A percentile compares a stretch with the other conserved stretches of the same genome.
Conservation (phyloP, 2,797 vertebrate genomes). For the Emydoidea blandingii region DNA sequence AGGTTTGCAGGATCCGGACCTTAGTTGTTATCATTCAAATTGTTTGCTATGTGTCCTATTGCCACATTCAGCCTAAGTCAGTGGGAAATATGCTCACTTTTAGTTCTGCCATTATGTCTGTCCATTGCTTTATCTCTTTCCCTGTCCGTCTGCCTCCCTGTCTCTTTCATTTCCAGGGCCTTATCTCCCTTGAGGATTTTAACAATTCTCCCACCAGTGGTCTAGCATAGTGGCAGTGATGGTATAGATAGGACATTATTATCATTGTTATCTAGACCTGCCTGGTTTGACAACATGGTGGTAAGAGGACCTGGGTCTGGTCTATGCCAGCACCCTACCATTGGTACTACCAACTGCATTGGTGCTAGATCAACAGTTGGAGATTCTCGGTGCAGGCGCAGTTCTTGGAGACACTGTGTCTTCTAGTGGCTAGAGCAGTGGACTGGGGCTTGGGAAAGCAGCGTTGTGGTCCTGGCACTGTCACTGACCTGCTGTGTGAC, state of each 20-base stretch:
- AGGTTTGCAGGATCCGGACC: background rate
- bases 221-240: background rate
- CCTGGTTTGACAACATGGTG: background rate
- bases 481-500: background rate
- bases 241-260: background rate
- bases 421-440: rapidly evolving
- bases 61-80: background rate
- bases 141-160: no score
- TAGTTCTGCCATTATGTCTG: no score
- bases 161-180: background rate
- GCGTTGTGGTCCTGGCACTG: background rate
- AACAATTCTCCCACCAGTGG: background rate
- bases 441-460: background rate
- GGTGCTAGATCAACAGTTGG: background rate
- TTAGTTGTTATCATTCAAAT: rapidly evolving
- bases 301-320: background rate
- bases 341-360: background rate
- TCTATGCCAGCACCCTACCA: background rate
- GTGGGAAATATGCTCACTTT: background rate
- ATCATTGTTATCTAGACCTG: background rate
- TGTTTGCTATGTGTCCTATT: background rate
- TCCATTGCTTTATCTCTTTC: no score
- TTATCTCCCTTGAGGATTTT: background rate
- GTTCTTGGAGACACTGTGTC: background rate
- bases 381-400: background rate